Conservation (phyloP, 2,888 invertebrate species). For the Cataglyphis albicans region DNA sequence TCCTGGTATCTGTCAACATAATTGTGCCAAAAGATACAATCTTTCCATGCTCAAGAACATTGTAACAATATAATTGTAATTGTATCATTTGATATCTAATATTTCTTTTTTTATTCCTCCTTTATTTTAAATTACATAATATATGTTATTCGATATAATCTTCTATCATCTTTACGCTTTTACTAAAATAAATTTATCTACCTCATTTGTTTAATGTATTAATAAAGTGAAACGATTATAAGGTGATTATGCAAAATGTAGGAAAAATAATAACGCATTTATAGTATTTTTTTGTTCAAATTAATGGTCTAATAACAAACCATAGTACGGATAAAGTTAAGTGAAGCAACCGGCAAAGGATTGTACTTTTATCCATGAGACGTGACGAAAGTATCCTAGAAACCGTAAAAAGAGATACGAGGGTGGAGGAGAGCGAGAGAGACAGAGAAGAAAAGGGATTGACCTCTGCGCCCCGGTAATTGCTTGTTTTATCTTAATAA, state of each 20-base stretch:
- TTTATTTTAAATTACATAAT: background rate
- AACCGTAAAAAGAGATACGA: slow-evolving; percentile 24
- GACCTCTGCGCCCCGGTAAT: slow-evolving; percentile 71
- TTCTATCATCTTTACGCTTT: background rate
- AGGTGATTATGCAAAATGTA: slow-evolving; percentile 20
- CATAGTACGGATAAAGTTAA: slow-evolving; percentile 23
- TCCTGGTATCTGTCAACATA: background rate
- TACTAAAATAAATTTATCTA: background rate
- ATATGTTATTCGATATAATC: background rate
- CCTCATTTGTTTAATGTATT: background rate
- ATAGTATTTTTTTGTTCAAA: slow-evolving; percentile 12
- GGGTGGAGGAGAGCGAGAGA: slow-evolving; percentile 12
- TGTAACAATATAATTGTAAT: background rate
- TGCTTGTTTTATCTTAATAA: slow-evolving; percentile 80
- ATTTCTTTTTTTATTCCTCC: background rate
- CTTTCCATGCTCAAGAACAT: background rate
- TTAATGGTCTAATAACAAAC: slow-evolving; percentile 38
- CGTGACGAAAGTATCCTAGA: slow-evolving; percentile 58
- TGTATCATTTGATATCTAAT: background rate
- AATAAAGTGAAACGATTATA: background rate
- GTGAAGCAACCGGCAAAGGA: slow-evolving; percentile 23
- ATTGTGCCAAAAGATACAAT: background rate
- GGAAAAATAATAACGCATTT: slow-evolving; percentile 4
- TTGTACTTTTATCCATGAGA: slow-evolving; percentile 57
- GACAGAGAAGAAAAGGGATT: slow-evolving; percentile 60